Evolutionary conservation across 2,113 vertebrate species (phyloP).

Genomic region (Apteryx owenii): DNA sequence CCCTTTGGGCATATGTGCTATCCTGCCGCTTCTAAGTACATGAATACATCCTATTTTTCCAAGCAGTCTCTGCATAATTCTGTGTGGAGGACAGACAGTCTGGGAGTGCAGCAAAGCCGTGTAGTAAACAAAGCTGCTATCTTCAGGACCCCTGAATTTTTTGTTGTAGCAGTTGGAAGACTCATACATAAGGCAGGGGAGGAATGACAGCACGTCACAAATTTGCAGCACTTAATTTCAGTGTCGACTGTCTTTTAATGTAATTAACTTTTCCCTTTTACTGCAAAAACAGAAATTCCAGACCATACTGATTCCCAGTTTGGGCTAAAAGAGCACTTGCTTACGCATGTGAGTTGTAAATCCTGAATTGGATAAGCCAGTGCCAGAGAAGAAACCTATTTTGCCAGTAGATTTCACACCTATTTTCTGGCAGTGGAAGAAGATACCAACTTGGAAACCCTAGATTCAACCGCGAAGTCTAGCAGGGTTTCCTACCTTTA

Average conservation of each 20-base stretch:
- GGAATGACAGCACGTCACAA: background rate
- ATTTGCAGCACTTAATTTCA: background rate
- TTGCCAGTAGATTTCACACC: background rate
- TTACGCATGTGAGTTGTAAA: background rate
- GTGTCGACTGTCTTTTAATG: background rate
- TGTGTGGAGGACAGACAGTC: background rate
- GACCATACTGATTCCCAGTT: rapidly evolving
- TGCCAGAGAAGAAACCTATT: background rate
- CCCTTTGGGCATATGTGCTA: background rate
- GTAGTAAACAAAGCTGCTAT: background rate
- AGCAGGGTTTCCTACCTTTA: background rate
- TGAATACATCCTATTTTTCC: background rate
- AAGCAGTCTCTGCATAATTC: background rate
- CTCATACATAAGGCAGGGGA: background rate
- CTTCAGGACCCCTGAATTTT: background rate
- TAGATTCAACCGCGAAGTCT: background rate
- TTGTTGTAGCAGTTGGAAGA: background rate
- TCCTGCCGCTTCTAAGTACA: background rate
- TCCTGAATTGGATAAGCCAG: background rate
- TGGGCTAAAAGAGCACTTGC: background rate
- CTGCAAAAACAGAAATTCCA: background rate
- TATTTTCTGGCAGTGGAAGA: background rate
- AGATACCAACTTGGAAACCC: background rate
- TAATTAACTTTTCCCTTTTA: background rate
- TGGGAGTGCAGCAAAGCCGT: background rate